phyloP scores from a whole-genome alignment of 2,797 vertebrate genomes.

The Chelmon rostratus region DNA sequence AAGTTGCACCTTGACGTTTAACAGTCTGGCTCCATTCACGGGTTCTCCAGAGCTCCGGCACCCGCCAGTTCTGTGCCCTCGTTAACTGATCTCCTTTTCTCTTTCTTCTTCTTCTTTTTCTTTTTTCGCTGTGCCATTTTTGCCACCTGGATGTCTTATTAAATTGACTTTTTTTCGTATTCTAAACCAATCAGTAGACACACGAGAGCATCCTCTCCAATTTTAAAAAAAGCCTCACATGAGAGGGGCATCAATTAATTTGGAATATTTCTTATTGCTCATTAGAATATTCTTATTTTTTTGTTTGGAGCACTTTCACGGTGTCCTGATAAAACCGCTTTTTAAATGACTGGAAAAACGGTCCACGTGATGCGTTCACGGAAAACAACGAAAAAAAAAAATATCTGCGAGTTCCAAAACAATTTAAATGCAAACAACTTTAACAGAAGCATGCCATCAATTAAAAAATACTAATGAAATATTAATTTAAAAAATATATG shows the following conservation, averaged over 20 bases:
- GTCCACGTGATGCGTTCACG: neutral
- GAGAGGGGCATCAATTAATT: neutral
- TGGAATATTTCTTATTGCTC: neutral
- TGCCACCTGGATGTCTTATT: slow-evolving; percentile 1
- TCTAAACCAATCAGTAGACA: slow-evolving; percentile 7
- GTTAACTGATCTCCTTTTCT: neutral
- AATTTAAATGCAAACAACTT: neutral
- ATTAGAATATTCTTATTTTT: neutral
- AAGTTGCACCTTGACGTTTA: neutral
- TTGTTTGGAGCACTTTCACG: neutral
- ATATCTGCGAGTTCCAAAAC: neutral
- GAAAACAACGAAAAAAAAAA: slow-evolving; percentile 2
- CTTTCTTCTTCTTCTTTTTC: neutral
- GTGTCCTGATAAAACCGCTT: neutral
- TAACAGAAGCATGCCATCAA: neutral
- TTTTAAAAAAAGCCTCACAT: neutral
- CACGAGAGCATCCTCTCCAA: neutral
- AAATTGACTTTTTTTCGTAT: slow-evolving; percentile 3
- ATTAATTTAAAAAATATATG: neutral
- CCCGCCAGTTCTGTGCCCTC: neutral
- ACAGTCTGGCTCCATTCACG: neutral
- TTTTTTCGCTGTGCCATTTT: neutral
- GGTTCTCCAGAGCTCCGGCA: neutral
- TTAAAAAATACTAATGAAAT: too few relatives aligned
- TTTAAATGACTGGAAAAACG: neutral